Evolutionary conservation across 2,888 invertebrate genomes (phyloP).

Genomic region (Drosophila gaucha): DNA sequence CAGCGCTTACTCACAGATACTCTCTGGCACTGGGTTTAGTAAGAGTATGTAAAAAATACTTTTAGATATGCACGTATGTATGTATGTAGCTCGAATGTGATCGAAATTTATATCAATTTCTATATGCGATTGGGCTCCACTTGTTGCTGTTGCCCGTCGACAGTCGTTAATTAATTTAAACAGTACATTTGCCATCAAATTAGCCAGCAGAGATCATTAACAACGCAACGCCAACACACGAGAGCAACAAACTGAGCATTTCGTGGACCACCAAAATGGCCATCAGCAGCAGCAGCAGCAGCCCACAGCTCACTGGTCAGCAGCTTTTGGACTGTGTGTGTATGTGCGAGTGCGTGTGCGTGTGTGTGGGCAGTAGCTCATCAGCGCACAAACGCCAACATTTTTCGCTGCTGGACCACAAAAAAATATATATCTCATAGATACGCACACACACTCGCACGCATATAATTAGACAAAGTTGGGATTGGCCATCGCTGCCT

Average conservation of each 20-base stretch:
- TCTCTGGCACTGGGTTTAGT: constrained; percentile 22
- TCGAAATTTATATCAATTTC: constrained; percentile 25
- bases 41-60: constrained; percentile 14
- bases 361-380: constrained; percentile 53
- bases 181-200: constrained; percentile 45
- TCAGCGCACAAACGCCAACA: constrained; percentile 55
- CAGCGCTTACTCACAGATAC: constrained; percentile 44
- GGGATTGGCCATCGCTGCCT: constrained; percentile 69
- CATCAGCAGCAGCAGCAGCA: constrained; percentile 48
- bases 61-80: background rate
- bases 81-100: background rate
- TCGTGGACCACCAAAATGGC: constrained; percentile 61
- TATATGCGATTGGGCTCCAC: constrained; percentile 23
- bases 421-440: constrained; percentile 55
- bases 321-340: constrained; percentile 22
- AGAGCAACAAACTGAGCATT: constrained; percentile 15
- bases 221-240: constrained; percentile 59
- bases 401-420: constrained; percentile 56
- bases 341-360: constrained; percentile 12
- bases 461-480: constrained; percentile 63
- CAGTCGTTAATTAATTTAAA: constrained; percentile 42
- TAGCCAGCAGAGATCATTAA: constrained; percentile 55
- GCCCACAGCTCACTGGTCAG: constrained; percentile 28
- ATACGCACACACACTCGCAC: constrained; percentile 28
- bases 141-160: constrained; percentile 37